Base-by-base conservation (phyloP, 92 coral and sea anemone species). In the Parazoanthus atlanticus region DNA sequence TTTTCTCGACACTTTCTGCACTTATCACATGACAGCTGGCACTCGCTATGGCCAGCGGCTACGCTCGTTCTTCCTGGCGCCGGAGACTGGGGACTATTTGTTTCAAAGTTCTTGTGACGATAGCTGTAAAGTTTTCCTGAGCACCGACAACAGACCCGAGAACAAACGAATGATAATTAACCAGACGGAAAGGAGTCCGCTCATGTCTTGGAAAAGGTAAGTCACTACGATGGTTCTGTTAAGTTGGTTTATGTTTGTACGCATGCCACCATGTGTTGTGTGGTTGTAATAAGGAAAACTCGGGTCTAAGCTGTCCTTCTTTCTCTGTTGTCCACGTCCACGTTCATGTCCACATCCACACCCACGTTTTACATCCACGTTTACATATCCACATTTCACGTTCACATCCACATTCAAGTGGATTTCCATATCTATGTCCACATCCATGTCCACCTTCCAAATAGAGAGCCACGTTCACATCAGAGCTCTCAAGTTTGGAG, bases 61-160 rank as follows among this genome's bases (percentile, higher is more conserved):
- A 12, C 90, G 90, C 25, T 85, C 93, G n/a, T 93, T 79, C 80
- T 89, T 93, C 79, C 70, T 80, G 65, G 95, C 95, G 23, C 95
- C 95, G 43, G 88, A 85, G 73, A 85, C 92, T 76, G 95, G 95
- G 30, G n/a, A 36, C 43, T 93, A 84, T 54, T 79, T 36, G 23
- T 93, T 93, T 69, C 88, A 89, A 46, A 91, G 92, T 36, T 93
- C 95, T 5, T 93, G 95, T 70, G 93, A 93, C 49, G 70, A 93
- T 29, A 40, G 85, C 67, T 93, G 95, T 41, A 91, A 93, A 80
- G 88, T 93, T 69, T 93, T 93, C 89, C 81, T 93, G 49, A 93
- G 95, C 49, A 86, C 85, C 61, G 86, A 86, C 64, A 80, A 89
- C 31, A 80, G 29, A 21, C 88, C 93, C 1, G 80, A 92, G 74